A percentile compares a stretch with the other conserved stretches of the same genome.
phyloP scores from a whole-genome alignment of 2,888 invertebrate species.

The Stratiomys singularior region DNA sequence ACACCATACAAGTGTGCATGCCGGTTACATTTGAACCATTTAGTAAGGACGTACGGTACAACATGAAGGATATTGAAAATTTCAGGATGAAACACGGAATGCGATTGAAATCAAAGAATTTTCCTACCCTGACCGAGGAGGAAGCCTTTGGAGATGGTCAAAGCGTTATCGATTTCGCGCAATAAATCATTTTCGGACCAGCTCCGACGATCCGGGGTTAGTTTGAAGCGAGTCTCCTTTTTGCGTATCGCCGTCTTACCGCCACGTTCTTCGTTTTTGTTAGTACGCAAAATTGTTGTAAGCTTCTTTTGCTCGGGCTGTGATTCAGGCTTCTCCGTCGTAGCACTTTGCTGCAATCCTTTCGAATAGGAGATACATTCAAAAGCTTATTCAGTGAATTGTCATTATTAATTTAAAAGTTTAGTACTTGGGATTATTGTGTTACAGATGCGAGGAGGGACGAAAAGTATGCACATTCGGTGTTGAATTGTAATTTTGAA shows the following conservation, averaged over 20 bases:
- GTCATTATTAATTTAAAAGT: too few species aligned
- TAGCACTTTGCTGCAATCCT: conserved; percentile 15
- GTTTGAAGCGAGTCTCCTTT: conserved; percentile 63
- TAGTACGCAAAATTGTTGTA: conserved; percentile 52
- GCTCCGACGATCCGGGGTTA: conserved; percentile 63
- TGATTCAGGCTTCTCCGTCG: neutral
- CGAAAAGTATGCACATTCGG: too few species aligned
- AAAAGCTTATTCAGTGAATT: neutral
- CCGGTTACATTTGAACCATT: too few species aligned
- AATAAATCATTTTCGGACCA: conserved; percentile 68
- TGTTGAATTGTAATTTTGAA: too few species aligned
- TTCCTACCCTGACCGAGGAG: conserved; percentile 67
- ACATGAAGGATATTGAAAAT: too few species aligned
- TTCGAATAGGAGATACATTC: neutral
- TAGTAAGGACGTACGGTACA: too few species aligned
- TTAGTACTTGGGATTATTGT: too few species aligned
- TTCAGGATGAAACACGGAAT: neutral
- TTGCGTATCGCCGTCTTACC: conserved; percentile 47
- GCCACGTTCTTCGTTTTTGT: conserved; percentile 33
- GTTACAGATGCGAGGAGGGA: too few species aligned
- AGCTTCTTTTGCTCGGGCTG: conserved; percentile 1
- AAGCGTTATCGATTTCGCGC: conserved; percentile 73
- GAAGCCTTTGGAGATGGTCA: conserved; percentile 65
- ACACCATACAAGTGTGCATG: too few species aligned
- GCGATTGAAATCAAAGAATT: neutral